Base-by-base conservation (phyloP, 2,113 vertebrate genomes). In the Turdus rufiventris region DNA sequence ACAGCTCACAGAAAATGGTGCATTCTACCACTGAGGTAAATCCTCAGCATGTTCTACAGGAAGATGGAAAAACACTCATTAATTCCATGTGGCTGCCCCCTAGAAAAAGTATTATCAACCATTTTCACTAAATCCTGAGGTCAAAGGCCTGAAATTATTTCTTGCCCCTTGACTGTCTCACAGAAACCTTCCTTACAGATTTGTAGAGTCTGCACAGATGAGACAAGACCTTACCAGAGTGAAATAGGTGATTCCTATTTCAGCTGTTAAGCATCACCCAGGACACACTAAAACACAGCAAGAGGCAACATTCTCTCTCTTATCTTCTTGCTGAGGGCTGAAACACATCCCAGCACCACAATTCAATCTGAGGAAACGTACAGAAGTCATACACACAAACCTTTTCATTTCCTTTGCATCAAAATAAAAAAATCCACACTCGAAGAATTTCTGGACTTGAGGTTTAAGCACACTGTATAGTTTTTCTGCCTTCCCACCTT, bases 401-500 rank as follows among this genome's bases (percentile, higher is more conserved):
- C 98, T 99, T 94, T 98, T 97, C 78, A 99, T 98, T 53, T 98
- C 98, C 26, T 73, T 98, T 91, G 99, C 99, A 94, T 98, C 98
- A n/a, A 99, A 99, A 97, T 98, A 98, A 97, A 99, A 99, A 98
- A 99, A 99, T 60, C 98, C 98, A 77, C 99, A n/a, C n/a, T n/a
- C n/a, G n/a, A n/a, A n/a, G n/a, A n/a, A n/a, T n/a, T n/a, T n/a
- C n/a, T n/a, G n/a, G n/a, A n/a, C n/a, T n/a, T n/a, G n/a, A n/a
- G n/a, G n/a, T n/a, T n/a, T n/a, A n/a, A n/a, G n/a, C n/a, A n/a
- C n/a, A n/a, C n/a, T n/a, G n/a, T n/a, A n/a, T n/a, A n/a, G n/a
- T 10, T 38, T 38, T 38, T 38, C 38, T 38, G 9, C 38, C 38
- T 38, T 38, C 38, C 38, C 38, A 38, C 38, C 38, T 38, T 38